Evolutionary conservation across 2,888 invertebrate genomes (phyloP).

Genomic region (Elegia similella): DNA sequence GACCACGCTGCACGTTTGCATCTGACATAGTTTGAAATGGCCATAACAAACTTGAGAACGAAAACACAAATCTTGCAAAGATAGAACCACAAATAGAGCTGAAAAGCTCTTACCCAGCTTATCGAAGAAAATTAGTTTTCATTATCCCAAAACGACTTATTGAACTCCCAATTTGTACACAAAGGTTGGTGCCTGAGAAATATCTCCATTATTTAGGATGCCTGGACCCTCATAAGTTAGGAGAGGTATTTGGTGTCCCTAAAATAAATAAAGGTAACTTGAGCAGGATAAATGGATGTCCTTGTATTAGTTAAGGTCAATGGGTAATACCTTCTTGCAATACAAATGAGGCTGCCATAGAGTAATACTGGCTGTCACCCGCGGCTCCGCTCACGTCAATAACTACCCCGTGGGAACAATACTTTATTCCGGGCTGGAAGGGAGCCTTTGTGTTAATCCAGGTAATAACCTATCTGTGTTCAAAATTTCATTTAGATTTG

Average conservation of each 20-base stretch:
- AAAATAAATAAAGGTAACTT: conserved; percentile 34
- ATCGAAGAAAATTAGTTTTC: conserved; percentile 23
- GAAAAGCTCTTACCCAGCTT: background rate
- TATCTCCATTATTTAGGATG: conserved; percentile 29
- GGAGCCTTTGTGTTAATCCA: too few species aligned
- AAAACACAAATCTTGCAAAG: too few species aligned
- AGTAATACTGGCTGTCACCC: too few species aligned
- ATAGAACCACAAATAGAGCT: too few species aligned
- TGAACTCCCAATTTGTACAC: background rate
- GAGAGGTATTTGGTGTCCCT: conserved; percentile 22
- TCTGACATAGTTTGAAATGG: too few species aligned
- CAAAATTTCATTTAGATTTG: too few species aligned
- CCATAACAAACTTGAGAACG: too few species aligned
- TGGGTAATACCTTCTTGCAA: background rate
- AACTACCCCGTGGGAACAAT: too few species aligned
- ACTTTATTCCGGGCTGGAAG: too few species aligned
- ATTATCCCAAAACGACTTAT: background rate
- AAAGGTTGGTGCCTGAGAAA: conserved; percentile 5
- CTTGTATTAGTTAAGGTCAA: conserved; percentile 9
- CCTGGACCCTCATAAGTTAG: conserved; percentile 31
- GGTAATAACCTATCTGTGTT: too few species aligned
- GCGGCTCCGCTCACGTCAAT: too few species aligned
- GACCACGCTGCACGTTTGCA: too few species aligned
- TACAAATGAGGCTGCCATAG: background rate
- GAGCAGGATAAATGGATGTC: conserved; percentile 23